Evolutionary conservation across 2,888 invertebrate species (phyloP).

Genomic region (Aquatica leii): DNA sequence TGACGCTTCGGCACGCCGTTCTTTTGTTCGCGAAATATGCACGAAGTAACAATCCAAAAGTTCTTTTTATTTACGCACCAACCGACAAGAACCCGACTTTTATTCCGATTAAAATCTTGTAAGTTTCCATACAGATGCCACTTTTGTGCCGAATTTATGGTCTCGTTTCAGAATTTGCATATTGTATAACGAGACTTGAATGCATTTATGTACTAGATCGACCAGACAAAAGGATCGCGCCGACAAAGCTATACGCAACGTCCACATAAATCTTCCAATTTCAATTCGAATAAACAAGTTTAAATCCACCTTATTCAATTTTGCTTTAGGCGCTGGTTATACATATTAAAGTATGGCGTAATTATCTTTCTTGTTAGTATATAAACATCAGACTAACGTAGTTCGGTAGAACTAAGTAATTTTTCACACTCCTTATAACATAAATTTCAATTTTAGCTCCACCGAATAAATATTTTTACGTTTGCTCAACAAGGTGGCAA

Average conservation of each 20-base stretch:
- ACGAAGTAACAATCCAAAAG: background rate
- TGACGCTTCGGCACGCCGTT: background rate
- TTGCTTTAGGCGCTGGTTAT: no score
- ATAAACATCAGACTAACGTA: no score
- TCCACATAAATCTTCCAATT: no score
- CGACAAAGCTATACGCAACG: background rate
- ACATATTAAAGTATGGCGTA: no score
- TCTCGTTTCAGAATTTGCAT: conserved; percentile 5
- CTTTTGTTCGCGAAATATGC: background rate
- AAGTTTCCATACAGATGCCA: conserved; percentile 7
- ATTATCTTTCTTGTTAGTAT: no score
- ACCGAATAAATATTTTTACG: no score
- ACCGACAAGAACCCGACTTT: background rate
- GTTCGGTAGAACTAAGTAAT: no score
- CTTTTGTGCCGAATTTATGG: conserved; percentile 6
- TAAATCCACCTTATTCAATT: no score
- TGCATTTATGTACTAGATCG: background rate
- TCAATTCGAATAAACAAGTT: no score
- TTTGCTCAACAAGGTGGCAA: no score
- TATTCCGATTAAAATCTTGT: conserved; percentile 5
- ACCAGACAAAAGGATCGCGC: background rate
- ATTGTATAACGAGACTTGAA: background rate
- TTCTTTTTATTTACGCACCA: background rate
- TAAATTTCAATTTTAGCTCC: no score
- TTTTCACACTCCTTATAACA: no score